phyloP scores from a whole-genome alignment of 2,888 invertebrate species.

The Callosobruchus maculatus region DNA sequence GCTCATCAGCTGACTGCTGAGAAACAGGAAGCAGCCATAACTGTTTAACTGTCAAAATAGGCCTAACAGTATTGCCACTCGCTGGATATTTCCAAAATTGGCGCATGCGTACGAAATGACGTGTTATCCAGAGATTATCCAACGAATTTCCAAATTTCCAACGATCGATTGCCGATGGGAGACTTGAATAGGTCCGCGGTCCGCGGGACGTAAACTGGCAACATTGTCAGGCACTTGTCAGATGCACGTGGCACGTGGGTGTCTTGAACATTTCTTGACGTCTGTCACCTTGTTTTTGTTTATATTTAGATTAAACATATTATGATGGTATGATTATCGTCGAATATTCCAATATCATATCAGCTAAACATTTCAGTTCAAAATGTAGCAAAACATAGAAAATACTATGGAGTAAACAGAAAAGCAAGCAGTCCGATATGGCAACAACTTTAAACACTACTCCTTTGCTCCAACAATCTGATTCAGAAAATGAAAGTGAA shows the following conservation, averaged over 20 bases:
- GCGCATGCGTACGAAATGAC: no score
- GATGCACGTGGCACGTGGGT: neutral
- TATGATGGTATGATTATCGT: neutral
- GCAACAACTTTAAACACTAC: constrained; percentile 47
- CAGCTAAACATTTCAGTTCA: neutral
- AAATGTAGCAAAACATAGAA: neutral
- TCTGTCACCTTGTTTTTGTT: neutral
- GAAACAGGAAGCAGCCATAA: no score
- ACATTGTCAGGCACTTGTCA: neutral
- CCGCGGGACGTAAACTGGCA: no score
- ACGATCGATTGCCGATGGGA: no score
- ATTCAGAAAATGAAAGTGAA: constrained; percentile 44
- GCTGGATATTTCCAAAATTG: no score
- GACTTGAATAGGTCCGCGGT: no score
- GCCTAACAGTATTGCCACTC: no score
- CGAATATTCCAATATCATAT: neutral
- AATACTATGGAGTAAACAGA: neutral
- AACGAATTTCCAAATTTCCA: no score
- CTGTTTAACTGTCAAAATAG: no score
- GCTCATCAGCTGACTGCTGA: no score
- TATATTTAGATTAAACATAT: neutral
- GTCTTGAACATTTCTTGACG: neutral
- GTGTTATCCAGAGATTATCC: no score
- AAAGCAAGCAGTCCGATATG: constrained; percentile 10
- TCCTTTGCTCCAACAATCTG: constrained; percentile 51